A percentile compares a stretch with the other conserved stretches of the same genome.
phyloP scores from a whole-genome alignment of 2,888 invertebrate species.

The Rhyacophila evoluta region DNA sequence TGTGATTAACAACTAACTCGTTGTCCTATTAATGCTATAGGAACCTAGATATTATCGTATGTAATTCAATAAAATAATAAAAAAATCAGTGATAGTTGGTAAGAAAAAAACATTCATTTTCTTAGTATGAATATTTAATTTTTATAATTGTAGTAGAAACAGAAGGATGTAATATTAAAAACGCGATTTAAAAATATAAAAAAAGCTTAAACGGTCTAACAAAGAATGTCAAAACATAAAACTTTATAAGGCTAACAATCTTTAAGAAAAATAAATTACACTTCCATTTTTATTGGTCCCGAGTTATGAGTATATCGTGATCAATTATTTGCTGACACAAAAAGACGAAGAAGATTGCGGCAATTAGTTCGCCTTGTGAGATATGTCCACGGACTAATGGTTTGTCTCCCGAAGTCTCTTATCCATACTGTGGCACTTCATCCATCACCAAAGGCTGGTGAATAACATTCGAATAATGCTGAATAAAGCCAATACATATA shows the following conservation, averaged over 20 bases:
- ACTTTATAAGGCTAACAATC: background rate
- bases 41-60: no score
- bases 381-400: constrained; percentile 47
- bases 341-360: constrained; percentile 41
- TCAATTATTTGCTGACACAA: constrained; percentile 50
- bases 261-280: background rate
- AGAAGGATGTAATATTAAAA: no score
- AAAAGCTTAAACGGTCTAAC: no score
- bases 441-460: constrained; percentile 41
- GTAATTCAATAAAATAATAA: no score
- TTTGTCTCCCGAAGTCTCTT: constrained; percentile 35
- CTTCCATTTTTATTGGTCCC: background rate
- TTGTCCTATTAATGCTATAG: no score
- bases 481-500: background rate
- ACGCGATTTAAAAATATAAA: no score
- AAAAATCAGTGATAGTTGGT: no score
- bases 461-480: constrained; percentile 1
- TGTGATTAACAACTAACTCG: no score
- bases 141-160: no score
- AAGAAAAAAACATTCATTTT: no score
- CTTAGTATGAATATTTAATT: no score
- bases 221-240: background rate
- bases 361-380: constrained; percentile 50
- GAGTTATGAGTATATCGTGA: constrained; percentile 35
- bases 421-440: constrained; percentile 43